Evolutionary conservation across 1,140 invertebrate species (phyloP), one percentile per base, ranked within the genome.

Genomic region (Theocolax elegans): DNA sequence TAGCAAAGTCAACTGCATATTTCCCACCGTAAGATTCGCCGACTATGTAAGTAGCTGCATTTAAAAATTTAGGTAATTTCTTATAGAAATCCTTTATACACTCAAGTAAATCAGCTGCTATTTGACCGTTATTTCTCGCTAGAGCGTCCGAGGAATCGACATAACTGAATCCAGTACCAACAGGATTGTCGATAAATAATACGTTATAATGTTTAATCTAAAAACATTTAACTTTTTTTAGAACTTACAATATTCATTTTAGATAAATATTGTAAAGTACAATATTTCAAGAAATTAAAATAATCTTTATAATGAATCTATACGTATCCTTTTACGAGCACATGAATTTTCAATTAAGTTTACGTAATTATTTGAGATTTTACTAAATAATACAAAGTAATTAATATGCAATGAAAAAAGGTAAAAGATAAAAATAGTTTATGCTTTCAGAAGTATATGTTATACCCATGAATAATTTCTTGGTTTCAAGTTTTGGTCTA

Each of bases 1-100:
- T 79, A 0, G 88, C 92, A 77, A 96, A 94, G 74, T 94, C 92
- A 9, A 92, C 89, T 0, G 93, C 91, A 92, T 96, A 96, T 87
- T 97, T 97, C 0, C 94, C 95, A 15, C 94, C 94, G 83, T 96
- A 96, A 0, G 93, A 95, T 80, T 96, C 93, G 23, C 90, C 92
- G 70, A 92, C 92, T 49, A 96, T 94, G 74, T 94, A 96, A 13
- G 94, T 87, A 0, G 93, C 92, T 2, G 91, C 88, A 6, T 81
- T 85, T 75, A 90, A 86, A 77, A 94, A 94, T 72, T 92, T 87
- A 0, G 91, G 89, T 72, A 91, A 78, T 31, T 83, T 77, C 19
- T 86, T 76, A 44, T 90, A 89, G 74, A 95, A 92, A 3, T 86
- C 85, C 78, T 85, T 87, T 75, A 95, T 87, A 10, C 94, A 84